Evolutionary conservation across 1,140 invertebrate species (phyloP).

Genomic region (Scylla paramamosain): DNA sequence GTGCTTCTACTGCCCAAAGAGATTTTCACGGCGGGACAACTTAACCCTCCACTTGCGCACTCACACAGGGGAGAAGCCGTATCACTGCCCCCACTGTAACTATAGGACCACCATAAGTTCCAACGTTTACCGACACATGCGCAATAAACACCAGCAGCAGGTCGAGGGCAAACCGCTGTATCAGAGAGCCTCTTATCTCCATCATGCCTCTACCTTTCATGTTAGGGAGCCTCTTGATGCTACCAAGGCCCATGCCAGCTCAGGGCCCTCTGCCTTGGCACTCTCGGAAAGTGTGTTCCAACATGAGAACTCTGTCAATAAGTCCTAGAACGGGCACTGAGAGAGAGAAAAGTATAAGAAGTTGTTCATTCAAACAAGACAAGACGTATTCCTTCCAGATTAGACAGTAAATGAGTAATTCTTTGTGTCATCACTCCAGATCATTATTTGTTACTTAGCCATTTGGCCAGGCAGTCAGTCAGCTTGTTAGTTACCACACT

Average conservation of each 20-base stretch:
- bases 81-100: slow-evolving; percentile 86
- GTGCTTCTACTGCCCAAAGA: slow-evolving; percentile 90
- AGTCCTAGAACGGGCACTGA: background rate
- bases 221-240: background rate
- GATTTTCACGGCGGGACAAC: slow-evolving; percentile 87
- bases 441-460: background rate
- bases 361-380: background rate
- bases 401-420: background rate
- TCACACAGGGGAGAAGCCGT: slow-evolving; percentile 95
- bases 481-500: background rate
- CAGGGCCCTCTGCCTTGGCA: background rate
- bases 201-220: background rate
- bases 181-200: slow-evolving; percentile 50
- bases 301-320: background rate
- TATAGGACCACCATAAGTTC: slow-evolving; percentile 75
- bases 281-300: background rate
- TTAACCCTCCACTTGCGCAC: slow-evolving; percentile 85
- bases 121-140: slow-evolving; percentile 71
- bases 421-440: background rate
- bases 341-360: background rate
- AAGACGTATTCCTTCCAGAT: background rate
- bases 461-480: background rate
- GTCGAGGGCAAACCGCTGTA: slow-evolving; percentile 62
- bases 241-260: background rate
- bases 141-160: slow-evolving; percentile 67